These are phyloP conservation scores for Hydractinia echinata DNA, from an alignment of 30 jellyfish, hydroid and myxozoan species.

Conservation along the genomic window DNA sequence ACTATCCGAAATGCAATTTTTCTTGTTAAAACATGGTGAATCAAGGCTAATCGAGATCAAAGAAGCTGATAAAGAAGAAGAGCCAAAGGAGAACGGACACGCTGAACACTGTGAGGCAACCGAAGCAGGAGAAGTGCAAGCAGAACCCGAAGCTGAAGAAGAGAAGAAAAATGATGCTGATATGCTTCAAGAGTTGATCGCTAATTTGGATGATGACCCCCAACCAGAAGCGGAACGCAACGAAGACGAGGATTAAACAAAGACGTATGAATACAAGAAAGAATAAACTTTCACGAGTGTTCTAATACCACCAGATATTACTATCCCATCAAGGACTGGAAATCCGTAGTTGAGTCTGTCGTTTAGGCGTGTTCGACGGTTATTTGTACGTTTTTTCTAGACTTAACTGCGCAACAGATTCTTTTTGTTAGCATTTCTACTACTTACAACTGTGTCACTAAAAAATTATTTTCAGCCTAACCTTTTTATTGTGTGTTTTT, in stretches of 20 bases:
- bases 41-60: conserved; percentile 90
- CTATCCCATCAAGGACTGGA: too few species aligned
- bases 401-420: too few species aligned
- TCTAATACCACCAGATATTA: too few species aligned
- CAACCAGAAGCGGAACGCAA: conserved; percentile 37
- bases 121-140: neutral
- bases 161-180: neutral
- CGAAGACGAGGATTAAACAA: conserved; percentile 15
- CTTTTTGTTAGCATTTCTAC: too few species aligned
- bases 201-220: conserved; percentile 23
- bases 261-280: neutral
- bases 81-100: conserved; percentile 53
- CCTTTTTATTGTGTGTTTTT: too few species aligned
- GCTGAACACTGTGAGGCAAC: neutral
- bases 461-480: too few species aligned
- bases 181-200: conserved; percentile 12
- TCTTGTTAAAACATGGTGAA: conserved; percentile 91
- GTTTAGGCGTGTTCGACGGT: too few species aligned
- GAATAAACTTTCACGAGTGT: too few species aligned
- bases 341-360: too few species aligned
- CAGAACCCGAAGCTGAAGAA: neutral
- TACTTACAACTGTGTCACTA: too few species aligned
- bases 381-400: too few species aligned
- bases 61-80: conserved; percentile 84
- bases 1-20: conserved; percentile 96